Evolutionary conservation across 2,113 vertebrate genomes (phyloP).

Genomic region (Myocastor coypus): DNA sequence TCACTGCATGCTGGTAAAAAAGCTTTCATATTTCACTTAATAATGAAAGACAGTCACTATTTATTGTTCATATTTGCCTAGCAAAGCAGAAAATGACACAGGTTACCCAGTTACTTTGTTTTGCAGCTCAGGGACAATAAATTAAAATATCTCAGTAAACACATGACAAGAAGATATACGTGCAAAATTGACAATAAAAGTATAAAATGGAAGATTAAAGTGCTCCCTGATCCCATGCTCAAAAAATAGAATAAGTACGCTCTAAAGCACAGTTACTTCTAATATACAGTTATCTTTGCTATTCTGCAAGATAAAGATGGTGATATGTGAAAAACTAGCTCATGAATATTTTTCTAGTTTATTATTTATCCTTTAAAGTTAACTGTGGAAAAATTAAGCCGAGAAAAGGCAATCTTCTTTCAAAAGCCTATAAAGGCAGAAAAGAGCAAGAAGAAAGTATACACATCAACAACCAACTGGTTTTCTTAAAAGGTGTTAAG

Average conservation of each 20-base stretch:
- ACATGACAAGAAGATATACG: background rate
- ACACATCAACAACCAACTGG: background rate
- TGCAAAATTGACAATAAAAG: background rate
- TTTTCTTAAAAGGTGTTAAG: background rate
- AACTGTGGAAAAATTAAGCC: background rate
- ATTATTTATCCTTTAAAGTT: background rate
- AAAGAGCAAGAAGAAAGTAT: background rate
- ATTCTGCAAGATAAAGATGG: background rate
- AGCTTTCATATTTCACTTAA: slow-evolving; percentile 39
- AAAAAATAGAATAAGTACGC: background rate
- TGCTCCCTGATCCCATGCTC: background rate
- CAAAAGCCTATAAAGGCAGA: background rate
- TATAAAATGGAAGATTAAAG: slow-evolving; percentile 6
- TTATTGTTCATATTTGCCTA: background rate
- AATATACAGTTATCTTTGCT: background rate
- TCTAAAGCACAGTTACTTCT: background rate
- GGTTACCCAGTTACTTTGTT: background rate
- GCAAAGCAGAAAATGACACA: background rate
- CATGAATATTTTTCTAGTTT: background rate
- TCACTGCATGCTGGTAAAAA: background rate
- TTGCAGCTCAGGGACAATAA: background rate
- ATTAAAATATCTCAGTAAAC: background rate
- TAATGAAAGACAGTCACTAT: background rate
- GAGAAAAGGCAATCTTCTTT: background rate
- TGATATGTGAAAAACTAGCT: background rate